phyloP scores from a whole-genome alignment of 2,797 vertebrate genomes.

The Oophaga sylvatica region DNA sequence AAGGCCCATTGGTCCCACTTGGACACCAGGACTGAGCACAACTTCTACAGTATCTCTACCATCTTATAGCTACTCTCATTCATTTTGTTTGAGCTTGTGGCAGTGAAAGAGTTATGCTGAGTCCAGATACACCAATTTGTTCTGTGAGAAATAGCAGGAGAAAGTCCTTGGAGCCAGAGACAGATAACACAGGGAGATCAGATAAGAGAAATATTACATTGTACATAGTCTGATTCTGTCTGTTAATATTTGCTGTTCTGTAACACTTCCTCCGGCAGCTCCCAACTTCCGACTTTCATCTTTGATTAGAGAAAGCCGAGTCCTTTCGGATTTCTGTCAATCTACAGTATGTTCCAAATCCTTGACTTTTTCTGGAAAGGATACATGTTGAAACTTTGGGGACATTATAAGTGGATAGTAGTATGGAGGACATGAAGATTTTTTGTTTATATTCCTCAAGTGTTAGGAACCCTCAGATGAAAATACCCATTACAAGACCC shows the following conservation, averaged over 20 bases:
- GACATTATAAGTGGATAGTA: not conserved
- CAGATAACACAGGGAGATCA: constrained; percentile 47
- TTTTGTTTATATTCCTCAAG: not conserved
- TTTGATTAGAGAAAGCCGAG: constrained; percentile 24
- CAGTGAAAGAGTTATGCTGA: constrained; percentile 30
- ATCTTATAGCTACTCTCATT: not conserved
- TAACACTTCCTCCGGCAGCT: constrained; percentile 40
- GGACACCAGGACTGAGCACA: not conserved
- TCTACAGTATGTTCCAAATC: not conserved
- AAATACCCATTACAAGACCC: no score
- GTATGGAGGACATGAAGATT: not conserved
- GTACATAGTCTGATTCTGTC: constrained; percentile 48
- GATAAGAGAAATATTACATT: constrained; percentile 59
- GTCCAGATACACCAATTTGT: constrained; percentile 43
- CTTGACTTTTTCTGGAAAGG: not conserved
- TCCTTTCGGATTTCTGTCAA: constrained; percentile 13
- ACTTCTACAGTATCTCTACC: not conserved
- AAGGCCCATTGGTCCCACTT: not conserved
- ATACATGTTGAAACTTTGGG: not conserved
- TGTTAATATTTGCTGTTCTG: constrained; percentile 42
- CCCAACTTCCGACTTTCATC: constrained; percentile 34
- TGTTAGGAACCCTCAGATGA: no score
- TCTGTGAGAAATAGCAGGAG: constrained; percentile 15
- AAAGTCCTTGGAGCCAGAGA: constrained; percentile 51
- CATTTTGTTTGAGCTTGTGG: not conserved